A percentile compares a stretch with the other conserved stretches of the same genome.
phyloP scores from a whole-genome alignment of 2,888 invertebrate species.

The Campopleginae sp. region DNA sequence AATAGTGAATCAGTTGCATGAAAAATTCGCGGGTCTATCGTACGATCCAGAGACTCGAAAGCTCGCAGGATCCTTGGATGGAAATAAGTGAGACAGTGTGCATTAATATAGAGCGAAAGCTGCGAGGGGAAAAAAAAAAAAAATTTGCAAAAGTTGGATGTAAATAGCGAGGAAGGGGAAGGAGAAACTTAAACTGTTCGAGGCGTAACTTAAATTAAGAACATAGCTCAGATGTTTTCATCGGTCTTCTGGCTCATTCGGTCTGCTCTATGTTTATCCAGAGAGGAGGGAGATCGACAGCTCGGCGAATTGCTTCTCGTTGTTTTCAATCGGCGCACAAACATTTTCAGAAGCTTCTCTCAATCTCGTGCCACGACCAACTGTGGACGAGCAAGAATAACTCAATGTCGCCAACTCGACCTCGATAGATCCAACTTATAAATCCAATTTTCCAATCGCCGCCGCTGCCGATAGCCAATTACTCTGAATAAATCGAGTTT shows the following conservation, averaged over 20 bases:
- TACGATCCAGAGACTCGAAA: background rate
- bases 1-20: background rate
- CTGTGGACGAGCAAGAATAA: conserved; percentile 55
- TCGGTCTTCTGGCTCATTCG: conserved; percentile 26
- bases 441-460: conserved; percentile 43
- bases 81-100: background rate
- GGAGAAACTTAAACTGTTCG: conserved; percentile 61
- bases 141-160: background rate
- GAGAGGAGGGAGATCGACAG: conserved; percentile 57
- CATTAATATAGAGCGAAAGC: background rate
- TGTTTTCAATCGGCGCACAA: conserved; percentile 53
- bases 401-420: conserved; percentile 37
- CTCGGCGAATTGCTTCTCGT: conserved; percentile 61
- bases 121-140: background rate
- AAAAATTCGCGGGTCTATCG: background rate
- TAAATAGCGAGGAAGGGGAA: conserved; percentile 25
- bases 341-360: conserved; percentile 37
- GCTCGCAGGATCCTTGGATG: background rate
- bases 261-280: conserved; percentile 1
- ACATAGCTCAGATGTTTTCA: conserved; percentile 29
- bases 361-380: conserved; percentile 3
- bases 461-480: conserved; percentile 23
- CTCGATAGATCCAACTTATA: conserved; percentile 40
- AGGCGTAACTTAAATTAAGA: conserved; percentile 64
- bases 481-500: conserved; percentile 4